Conservation (phyloP, 2,888 invertebrate genomes). For the Platypus cylindrus region DNA sequence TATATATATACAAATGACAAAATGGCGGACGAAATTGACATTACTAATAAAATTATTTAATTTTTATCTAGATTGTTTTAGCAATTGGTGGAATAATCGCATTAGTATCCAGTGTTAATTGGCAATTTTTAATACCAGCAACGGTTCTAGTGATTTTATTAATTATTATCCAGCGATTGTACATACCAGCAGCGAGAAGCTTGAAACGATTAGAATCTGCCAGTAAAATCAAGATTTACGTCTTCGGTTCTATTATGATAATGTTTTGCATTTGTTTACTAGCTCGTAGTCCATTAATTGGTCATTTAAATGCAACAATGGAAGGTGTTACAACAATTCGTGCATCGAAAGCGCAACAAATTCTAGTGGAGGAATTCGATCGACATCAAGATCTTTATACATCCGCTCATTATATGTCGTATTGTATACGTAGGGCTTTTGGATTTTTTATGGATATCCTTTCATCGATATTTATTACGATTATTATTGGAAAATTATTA, state of each 20-base stretch:
- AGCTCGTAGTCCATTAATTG: conserved; percentile 32
- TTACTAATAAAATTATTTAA: neutral
- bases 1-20: neutral
- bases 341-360: conserved; percentile 29
- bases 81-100: conserved; percentile 26
- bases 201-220: conserved; percentile 23
- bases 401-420: conserved; percentile 26
- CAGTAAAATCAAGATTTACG: conserved; percentile 41
- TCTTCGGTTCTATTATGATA: neutral
- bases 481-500: conserved; percentile 20
- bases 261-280: neutral
- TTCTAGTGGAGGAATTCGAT: conserved; percentile 30
- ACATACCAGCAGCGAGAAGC: conserved; percentile 22
- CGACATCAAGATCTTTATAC: conserved; percentile 28
- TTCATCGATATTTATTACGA: conserved; percentile 21
- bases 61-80: conserved; percentile 16
- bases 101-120: conserved; percentile 39
- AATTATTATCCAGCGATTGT: conserved; percentile 15
- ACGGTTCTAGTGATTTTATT: conserved; percentile 15
- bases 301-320: conserved; percentile 30
- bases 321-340: conserved; percentile 32
- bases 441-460: conserved; percentile 28
- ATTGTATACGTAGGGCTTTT: conserved; percentile 32
- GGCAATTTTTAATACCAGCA: conserved; percentile 28
- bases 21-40: neutral